phyloP scores from a whole-genome alignment of 2,888 invertebrate genomes.

The Calliopum simillimum region DNA sequence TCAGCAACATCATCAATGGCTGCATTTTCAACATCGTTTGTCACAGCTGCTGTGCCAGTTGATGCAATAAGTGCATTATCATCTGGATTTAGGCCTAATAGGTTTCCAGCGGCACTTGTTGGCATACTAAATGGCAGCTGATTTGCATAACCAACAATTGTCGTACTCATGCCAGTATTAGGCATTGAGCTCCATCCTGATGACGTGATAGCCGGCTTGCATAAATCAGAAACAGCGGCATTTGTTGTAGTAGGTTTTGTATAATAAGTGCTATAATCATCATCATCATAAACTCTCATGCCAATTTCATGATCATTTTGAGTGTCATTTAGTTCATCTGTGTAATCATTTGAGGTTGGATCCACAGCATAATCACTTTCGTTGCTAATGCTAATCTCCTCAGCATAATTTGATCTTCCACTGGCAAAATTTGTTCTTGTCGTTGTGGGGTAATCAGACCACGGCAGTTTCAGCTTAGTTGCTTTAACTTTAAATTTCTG shows the following conservation, averaged over 20 bases:
- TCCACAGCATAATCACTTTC: neutral
- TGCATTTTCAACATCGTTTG: neutral
- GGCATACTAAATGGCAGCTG: too few relatives aligned
- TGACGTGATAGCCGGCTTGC: neutral
- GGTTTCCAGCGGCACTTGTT: too few relatives aligned
- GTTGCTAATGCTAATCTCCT: neutral
- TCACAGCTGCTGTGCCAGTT: neutral
- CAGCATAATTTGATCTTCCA: neutral
- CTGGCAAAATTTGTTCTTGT: neutral
- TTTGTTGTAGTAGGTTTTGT: too few relatives aligned
- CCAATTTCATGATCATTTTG: neutral
- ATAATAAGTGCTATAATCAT: neutral
- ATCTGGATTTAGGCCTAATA: too few relatives aligned
- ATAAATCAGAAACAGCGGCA: too few relatives aligned
- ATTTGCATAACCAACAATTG: too few relatives aligned
- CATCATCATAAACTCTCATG: neutral
- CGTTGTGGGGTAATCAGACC: neutral
- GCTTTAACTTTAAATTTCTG: too few relatives aligned
- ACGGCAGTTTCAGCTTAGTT: neutral
- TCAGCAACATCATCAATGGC: neutral
- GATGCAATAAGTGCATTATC: too few relatives aligned
- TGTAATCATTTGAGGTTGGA: neutral
- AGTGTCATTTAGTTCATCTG: neutral
- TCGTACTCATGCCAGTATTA: neutral
- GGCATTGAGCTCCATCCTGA: neutral